Base-by-base conservation (phyloP, 2,113 vertebrate genomes). In the Lagopus muta region DNA sequence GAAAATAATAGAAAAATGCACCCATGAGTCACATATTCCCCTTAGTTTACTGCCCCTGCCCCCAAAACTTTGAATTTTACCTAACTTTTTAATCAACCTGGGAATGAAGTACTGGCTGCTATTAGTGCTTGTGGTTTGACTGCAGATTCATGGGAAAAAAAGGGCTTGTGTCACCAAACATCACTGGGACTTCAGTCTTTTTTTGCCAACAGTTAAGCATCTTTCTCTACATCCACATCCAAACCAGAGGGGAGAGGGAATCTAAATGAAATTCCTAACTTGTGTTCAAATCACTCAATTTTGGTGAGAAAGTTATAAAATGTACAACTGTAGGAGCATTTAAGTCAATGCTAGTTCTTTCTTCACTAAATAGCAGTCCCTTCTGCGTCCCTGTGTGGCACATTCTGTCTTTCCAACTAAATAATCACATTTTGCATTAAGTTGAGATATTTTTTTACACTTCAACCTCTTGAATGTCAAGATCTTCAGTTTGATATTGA, bases 221-320 rank as follows among this genome's bases (percentile, higher is more conserved):
- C 38, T 54, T 67, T 72, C 48, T 58, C 4, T 2, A 76, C 27
- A 67, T 61, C 13, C 65, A 74, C 45, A 70, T 57, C 73, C 58
- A 70, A 52, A 8, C 15, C 7, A 36, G 75, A 58, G 73, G 60
- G 30, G 54, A 69, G 24, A 48, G 7, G 12, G 21, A 74, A 22
- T 64, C 70, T 42, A 85, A 92, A 89, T 30, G 57, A 78, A 70
- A 38, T 76, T 50, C 7, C 82, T 77, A 58, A 91, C 30, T 70
- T 85, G 27, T 42, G 34, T 95, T 95, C 83, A 84, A 89, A 79
- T 64, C 50, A 38, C 16, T 27, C 38, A 24, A 15, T 92, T 89
- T 92, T 88, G 92, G 72, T 76, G 48, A 70, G 32, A n/a, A 4
- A 60, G 34, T 6, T 92, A 82, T 77, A 34, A 89, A 93, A 74